These are phyloP conservation scores for Scophthalmus maximus DNA, from an alignment of 2,113 vertebrate species.

Conservation along the genomic window DNA sequence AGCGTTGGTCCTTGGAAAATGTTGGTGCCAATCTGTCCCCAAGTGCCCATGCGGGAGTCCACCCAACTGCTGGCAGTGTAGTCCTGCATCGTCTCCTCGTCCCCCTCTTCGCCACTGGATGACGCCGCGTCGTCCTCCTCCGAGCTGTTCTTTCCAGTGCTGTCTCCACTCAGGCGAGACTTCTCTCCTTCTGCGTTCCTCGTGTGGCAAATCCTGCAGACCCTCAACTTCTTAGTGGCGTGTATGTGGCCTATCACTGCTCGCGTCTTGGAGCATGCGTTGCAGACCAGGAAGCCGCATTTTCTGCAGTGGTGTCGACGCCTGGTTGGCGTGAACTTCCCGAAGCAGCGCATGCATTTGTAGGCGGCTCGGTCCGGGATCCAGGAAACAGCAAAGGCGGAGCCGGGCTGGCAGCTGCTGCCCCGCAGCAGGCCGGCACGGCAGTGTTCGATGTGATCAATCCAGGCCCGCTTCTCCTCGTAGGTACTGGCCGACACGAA, in stretches of 20 bases:
- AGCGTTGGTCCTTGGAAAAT: constrained; percentile 15
- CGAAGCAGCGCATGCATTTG: constrained; percentile 92
- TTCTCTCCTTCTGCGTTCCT: constrained; percentile 19
- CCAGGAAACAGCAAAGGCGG: constrained; percentile 85
- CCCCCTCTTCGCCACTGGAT: constrained; percentile 81
- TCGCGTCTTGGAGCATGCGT: constrained; percentile 84
- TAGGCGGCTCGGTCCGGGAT: constrained; percentile 88
- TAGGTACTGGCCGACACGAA: constrained; percentile 85
- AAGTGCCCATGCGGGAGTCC: not conserved
- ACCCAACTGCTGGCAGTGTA: constrained; percentile 76
- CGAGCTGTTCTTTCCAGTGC: constrained; percentile 14
- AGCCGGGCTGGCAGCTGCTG: constrained; percentile 59
- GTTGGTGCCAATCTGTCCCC: constrained; percentile 1
- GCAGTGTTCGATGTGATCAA: constrained; percentile 88
- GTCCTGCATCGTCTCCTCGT: constrained; percentile 64
- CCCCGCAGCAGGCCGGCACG: constrained; percentile 75
- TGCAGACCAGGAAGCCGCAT: constrained; percentile 91
- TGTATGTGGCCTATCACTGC: constrained; percentile 83
- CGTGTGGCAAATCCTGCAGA: constrained; percentile 87
- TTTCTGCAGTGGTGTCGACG: constrained; percentile 92
- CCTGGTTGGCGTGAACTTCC: constrained; percentile 83
- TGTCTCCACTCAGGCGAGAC: constrained; percentile 36
- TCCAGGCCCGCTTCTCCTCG: constrained; percentile 89
- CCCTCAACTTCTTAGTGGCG: constrained; percentile 84
- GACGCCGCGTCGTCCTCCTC: constrained; percentile 31